Conservation (phyloP, 2,797 vertebrate species). For the Hippopotamyrus pictus region DNA sequence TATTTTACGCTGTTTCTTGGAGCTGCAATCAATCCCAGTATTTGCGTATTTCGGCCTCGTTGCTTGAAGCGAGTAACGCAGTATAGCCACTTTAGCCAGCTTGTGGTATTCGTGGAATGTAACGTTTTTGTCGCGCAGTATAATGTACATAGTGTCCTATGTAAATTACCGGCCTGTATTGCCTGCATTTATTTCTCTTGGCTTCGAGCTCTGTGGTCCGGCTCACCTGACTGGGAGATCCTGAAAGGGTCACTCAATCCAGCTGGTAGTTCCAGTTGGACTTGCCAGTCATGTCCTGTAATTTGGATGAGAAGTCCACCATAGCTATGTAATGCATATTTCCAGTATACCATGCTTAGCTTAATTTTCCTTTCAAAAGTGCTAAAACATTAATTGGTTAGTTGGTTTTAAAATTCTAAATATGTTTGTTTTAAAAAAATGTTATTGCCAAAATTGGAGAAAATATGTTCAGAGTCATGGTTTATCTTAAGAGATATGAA, state of each 20-base stretch:
- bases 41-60: neutral
- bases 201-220: neutral
- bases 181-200: neutral
- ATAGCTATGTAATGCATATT: neutral
- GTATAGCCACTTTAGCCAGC: neutral
- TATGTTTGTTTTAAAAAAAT: neutral
- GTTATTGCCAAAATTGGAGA: neutral
- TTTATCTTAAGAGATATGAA: neutral
- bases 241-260: neutral
- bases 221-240: neutral
- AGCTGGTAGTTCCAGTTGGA: neutral
- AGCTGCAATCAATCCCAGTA: neutral
- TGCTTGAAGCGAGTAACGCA: neutral
- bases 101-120: neutral
- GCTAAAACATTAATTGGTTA: neutral
- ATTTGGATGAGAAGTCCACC: neutral
- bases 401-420: neutral
- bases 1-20: neutral
- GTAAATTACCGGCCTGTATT: neutral
- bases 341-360: neutral
- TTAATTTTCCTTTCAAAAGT: neutral
- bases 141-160: neutral
- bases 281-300: neutral
- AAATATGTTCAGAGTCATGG: neutral
- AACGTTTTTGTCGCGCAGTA: neutral